These are phyloP conservation scores for Orthochromis indermauri DNA, from an alignment of 2,113 vertebrate species.

Conservation along the genomic window DNA sequence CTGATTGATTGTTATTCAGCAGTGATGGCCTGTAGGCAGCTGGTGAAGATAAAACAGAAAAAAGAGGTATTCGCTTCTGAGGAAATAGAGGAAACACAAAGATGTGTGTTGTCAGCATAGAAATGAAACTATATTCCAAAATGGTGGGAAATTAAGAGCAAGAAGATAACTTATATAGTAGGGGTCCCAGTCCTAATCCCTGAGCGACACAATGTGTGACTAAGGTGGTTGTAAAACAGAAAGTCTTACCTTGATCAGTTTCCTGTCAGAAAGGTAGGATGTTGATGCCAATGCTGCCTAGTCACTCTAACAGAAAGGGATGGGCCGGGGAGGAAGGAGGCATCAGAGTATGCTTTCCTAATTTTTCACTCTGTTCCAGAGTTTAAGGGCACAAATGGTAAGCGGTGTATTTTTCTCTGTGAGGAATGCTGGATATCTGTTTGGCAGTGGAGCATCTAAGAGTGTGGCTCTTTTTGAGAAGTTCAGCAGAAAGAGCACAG, in stretches of 20 bases:
- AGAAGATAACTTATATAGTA: neutral
- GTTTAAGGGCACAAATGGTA: neutral
- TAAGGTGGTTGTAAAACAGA: neutral
- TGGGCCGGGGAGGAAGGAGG: neutral
- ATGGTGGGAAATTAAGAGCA: neutral
- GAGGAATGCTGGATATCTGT: neutral
- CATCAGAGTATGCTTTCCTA: neutral
- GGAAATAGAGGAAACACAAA: neutral
- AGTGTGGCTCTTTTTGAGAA: neutral
- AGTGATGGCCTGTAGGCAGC: neutral
- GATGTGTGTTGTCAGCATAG: neutral
- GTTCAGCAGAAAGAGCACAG: neutral
- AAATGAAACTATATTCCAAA: neutral
- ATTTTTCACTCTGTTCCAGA: neutral
- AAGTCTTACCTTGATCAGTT: neutral
- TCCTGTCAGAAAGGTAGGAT: neutral
- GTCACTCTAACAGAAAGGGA: neutral
- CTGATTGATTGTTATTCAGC: neutral
- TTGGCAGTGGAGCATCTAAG: neutral
- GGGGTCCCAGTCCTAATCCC: neutral
- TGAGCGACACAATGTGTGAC: neutral
- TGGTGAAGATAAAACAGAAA: neutral
- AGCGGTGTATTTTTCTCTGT: neutral
- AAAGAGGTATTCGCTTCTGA: neutral
- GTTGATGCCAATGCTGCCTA: neutral